Conservation (phyloP, 2,113 vertebrate species). For the Merops nubicus region DNA sequence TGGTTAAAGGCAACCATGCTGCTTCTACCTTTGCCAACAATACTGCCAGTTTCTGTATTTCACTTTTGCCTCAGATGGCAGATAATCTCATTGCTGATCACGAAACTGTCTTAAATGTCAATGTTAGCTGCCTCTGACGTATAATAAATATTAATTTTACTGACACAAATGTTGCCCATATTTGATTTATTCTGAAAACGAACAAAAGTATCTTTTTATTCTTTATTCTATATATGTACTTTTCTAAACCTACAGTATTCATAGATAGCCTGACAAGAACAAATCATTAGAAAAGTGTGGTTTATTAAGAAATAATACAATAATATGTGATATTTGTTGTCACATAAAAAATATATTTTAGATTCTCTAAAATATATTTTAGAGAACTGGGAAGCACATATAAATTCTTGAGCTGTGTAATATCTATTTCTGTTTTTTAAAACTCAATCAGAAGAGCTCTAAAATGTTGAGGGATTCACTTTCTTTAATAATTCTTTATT, state of each 20-base stretch:
- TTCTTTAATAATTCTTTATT: background rate
- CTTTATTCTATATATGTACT: background rate
- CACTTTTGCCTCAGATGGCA: background rate
- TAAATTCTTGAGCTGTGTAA: slow-evolving; percentile 32
- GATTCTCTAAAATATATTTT: background rate
- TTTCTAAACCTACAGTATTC: background rate
- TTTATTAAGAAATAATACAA: background rate
- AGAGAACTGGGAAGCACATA: background rate
- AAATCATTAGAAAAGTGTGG: background rate
- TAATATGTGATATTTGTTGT: background rate
- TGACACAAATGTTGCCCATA: background rate
- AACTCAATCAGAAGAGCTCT: background rate
- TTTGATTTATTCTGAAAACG: background rate
- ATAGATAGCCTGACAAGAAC: background rate
- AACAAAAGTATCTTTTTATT: background rate
- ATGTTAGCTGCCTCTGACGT: background rate
- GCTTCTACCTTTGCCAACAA: background rate
- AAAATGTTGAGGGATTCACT: background rate
- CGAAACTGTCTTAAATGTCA: background rate
- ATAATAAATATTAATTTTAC: background rate
- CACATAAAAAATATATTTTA: background rate
- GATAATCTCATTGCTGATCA: background rate
- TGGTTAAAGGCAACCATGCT: background rate
- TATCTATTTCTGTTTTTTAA: background rate
- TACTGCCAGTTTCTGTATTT: background rate